phyloP scores from a whole-genome alignment of 2,797 vertebrate species.

The Enoplosus armatus region DNA sequence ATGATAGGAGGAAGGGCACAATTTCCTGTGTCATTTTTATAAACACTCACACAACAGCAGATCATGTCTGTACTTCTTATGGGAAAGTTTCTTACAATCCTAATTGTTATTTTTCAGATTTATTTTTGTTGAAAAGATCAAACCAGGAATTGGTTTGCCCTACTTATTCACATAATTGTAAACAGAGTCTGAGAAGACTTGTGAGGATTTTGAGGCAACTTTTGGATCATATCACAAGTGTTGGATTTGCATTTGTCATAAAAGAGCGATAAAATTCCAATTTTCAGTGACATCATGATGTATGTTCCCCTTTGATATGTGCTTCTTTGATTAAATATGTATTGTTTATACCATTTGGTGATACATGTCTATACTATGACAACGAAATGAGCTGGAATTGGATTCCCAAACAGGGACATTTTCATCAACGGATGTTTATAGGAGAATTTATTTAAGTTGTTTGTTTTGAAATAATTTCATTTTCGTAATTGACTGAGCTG shows the following conservation, averaged over 20 bases:
- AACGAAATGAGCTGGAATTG: slow-evolving; percentile 54
- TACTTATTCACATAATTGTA: slow-evolving; percentile 22
- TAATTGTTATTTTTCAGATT: slow-evolving; percentile 10
- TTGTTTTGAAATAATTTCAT: slow-evolving; percentile 70
- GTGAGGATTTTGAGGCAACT: slow-evolving; percentile 30
- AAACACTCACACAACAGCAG: slow-evolving; percentile 15
- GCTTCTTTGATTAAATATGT: slow-evolving; percentile 78
- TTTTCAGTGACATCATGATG: slow-evolving; percentile 54
- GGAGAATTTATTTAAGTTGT: slow-evolving; percentile 59
- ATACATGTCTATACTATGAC: slow-evolving; percentile 27
- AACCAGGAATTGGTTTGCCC: slow-evolving; percentile 23
- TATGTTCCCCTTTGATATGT: slow-evolving; percentile 70
- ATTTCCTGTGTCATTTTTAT: slow-evolving; percentile 27
- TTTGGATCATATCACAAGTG: slow-evolving; percentile 30
- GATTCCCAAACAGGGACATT: slow-evolving; percentile 44
- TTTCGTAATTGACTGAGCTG: slow-evolving; percentile 71
- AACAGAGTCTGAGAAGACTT: slow-evolving; percentile 31
- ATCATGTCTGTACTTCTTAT: background rate
- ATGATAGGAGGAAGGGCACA: slow-evolving; percentile 13
- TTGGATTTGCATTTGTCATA: slow-evolving; percentile 51
- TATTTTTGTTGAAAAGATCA: slow-evolving; percentile 17
- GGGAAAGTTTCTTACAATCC: background rate
- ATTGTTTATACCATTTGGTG: slow-evolving; percentile 54
- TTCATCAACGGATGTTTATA: slow-evolving; percentile 50
- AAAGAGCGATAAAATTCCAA: slow-evolving; percentile 36